Evolutionary conservation across 2,888 invertebrate genomes (phyloP).

Genomic region (Bellardia bayeri): DNA sequence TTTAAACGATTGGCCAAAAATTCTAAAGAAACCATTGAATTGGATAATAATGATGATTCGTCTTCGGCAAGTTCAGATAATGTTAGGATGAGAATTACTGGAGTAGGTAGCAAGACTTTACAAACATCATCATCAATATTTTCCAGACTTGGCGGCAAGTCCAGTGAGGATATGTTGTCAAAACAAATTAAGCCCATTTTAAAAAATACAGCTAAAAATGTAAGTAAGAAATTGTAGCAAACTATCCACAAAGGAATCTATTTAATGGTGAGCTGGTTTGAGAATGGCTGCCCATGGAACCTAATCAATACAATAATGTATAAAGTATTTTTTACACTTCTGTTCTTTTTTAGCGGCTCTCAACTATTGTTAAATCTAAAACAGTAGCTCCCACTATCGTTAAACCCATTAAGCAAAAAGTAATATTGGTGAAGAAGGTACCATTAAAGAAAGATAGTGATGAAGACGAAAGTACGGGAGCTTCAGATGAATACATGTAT

Average conservation of each 20-base stretch:
- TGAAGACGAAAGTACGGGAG: slow-evolving; percentile 77
- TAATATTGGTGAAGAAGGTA: slow-evolving; percentile 83
- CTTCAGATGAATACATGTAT: slow-evolving; percentile 73
- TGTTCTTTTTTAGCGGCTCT: slow-evolving; percentile 68
- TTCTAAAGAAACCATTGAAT: slow-evolving; percentile 72
- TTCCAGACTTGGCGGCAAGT: slow-evolving; percentile 82
- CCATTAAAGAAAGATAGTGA: slow-evolving; percentile 82
- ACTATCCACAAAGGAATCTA: too few relatives aligned
- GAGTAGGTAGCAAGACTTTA: slow-evolving; percentile 73
- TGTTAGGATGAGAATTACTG: slow-evolving; percentile 78
- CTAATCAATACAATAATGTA: too few relatives aligned
- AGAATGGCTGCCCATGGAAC: too few relatives aligned
- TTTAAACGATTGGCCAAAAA: slow-evolving; percentile 80
- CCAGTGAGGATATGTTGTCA: slow-evolving; percentile 70
- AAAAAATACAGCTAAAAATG: slow-evolving; percentile 78
- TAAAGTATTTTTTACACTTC: neutral
- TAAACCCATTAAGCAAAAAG: slow-evolving; percentile 80
- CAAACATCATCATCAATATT: slow-evolving; percentile 81
- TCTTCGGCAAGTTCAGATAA: slow-evolving; percentile 75
- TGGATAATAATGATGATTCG: slow-evolving; percentile 75
- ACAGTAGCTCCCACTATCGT: slow-evolving; percentile 68
- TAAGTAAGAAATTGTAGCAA: slow-evolving; percentile 51
- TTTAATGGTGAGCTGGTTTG: neutral
- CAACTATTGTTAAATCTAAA: slow-evolving; percentile 79
- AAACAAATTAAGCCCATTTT: slow-evolving; percentile 82